Conservation (phyloP, 1,140 invertebrate species). For the Hesperophylax magnus region DNA sequence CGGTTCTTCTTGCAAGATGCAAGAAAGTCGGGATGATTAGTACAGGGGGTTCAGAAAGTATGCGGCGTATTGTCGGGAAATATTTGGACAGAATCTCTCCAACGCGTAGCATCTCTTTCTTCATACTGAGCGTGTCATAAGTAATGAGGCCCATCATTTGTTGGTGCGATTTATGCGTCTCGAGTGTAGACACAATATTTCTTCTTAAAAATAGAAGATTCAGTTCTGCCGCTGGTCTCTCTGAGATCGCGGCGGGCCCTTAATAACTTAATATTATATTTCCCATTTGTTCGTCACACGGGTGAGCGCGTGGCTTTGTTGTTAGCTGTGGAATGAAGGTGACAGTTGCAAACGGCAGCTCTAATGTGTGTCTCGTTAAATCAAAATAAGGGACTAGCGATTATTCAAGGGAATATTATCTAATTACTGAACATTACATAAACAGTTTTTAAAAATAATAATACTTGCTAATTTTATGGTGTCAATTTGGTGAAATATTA, state of each 20-base stretch:
- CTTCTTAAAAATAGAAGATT: slow-evolving; percentile 54
- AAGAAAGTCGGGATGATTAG: not conserved
- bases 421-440: too few relatives aligned
- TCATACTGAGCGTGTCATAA: slow-evolving; percentile 49
- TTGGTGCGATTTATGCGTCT: slow-evolving; percentile 57
- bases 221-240: not conserved
- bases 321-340: not conserved
- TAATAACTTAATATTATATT: slow-evolving; percentile 16
- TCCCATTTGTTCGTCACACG: slow-evolving; percentile 11
- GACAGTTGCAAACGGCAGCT: too few relatives aligned
- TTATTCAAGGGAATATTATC: too few relatives aligned
- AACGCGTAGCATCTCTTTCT: slow-evolving; percentile 36
- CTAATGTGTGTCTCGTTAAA: too few relatives aligned
- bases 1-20: not conserved
- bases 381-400: too few relatives aligned
- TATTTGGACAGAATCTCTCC: slow-evolving; percentile 34
- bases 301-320: slow-evolving; percentile 24
- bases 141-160: slow-evolving; percentile 56
- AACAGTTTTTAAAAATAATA: too few relatives aligned
- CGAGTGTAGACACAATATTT: slow-evolving; percentile 52
- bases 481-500: too few relatives aligned
- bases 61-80: slow-evolving; percentile 14
- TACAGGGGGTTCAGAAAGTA: slow-evolving; percentile 19
- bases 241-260: slow-evolving; percentile 12
- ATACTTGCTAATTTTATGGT: too few relatives aligned